phyloP scores from a whole-genome alignment of 2,113 vertebrate species.

The Lagopus muta region DNA sequence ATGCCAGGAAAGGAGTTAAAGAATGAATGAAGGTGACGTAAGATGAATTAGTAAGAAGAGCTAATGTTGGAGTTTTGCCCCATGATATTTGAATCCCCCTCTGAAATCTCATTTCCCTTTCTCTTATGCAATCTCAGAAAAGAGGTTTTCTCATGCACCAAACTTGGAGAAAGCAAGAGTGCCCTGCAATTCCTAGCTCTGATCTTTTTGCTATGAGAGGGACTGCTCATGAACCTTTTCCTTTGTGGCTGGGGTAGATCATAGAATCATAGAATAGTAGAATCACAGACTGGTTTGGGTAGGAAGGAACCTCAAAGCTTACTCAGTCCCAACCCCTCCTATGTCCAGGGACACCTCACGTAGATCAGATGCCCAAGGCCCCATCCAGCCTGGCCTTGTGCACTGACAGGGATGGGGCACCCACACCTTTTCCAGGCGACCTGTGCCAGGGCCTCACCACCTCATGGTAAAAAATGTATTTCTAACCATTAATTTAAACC shows the following conservation, averaged over 20 bases:
- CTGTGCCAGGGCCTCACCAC: not conserved
- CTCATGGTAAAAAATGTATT: not conserved
- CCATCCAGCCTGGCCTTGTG: not conserved
- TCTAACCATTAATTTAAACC: not conserved
- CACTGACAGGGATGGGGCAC: not conserved
- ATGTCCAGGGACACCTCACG: not conserved
- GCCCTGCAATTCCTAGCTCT: not conserved
- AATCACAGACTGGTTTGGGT: not conserved
- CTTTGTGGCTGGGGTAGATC: not conserved
- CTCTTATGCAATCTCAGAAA: not conserved
- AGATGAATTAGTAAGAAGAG: not conserved
- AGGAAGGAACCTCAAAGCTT: not conserved
- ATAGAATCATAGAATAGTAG: not conserved
- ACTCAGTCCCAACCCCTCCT: not conserved
- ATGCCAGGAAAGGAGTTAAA: not conserved
- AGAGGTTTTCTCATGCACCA: not conserved
- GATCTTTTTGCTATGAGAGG: not conserved
- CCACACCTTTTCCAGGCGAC: not conserved
- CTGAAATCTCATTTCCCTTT: conserved; percentile 36
- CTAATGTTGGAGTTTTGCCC: not conserved
- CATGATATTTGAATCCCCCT: not conserved
- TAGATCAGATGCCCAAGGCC: not conserved
- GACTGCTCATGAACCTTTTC: not conserved
- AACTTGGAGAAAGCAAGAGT: not conserved
- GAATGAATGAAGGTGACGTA: not conserved